phyloP scores from a whole-genome alignment of 2,888 invertebrate genomes.

The Rhodophaea formosa region DNA sequence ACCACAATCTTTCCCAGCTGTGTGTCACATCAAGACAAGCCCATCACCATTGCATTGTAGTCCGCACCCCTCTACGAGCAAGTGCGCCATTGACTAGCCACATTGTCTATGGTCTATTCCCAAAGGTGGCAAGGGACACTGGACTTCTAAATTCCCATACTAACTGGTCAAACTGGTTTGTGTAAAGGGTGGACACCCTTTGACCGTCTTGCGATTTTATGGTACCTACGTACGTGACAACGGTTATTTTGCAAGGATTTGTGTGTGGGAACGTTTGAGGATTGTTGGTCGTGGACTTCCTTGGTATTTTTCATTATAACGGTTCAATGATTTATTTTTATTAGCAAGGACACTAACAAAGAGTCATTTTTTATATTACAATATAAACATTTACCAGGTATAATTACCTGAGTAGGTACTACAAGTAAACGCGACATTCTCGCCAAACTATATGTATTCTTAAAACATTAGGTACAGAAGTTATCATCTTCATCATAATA shows the following conservation, averaged over 20 bases:
- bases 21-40: slow-evolving; percentile 30
- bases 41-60: slow-evolving; percentile 20
- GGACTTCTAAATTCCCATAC: slow-evolving; percentile 54
- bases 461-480: too few species aligned
- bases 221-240: slow-evolving; percentile 50
- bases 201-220: slow-evolving; percentile 44
- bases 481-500: too few species aligned
- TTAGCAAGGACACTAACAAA: too few species aligned
- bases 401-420: too few species aligned
- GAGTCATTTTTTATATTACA: too few species aligned
- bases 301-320: slow-evolving; percentile 2
- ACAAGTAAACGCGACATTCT: too few species aligned
- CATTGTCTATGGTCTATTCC: slow-evolving; percentile 9
- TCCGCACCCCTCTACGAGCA: slow-evolving; percentile 30
- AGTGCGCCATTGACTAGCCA: slow-evolving; percentile 32
- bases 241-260: slow-evolving; percentile 53
- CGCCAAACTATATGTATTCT: too few species aligned
- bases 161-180: slow-evolving; percentile 72
- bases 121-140: slow-evolving; percentile 43
- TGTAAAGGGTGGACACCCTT: slow-evolving; percentile 52
- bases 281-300: slow-evolving; percentile 4
- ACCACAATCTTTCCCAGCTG: slow-evolving; percentile 18
- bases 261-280: slow-evolving; percentile 35
- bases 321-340: background rate
- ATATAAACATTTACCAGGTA: too few species aligned